Conservation (phyloP, 2,888 invertebrate species). For the Adelognathus sp. region DNA sequence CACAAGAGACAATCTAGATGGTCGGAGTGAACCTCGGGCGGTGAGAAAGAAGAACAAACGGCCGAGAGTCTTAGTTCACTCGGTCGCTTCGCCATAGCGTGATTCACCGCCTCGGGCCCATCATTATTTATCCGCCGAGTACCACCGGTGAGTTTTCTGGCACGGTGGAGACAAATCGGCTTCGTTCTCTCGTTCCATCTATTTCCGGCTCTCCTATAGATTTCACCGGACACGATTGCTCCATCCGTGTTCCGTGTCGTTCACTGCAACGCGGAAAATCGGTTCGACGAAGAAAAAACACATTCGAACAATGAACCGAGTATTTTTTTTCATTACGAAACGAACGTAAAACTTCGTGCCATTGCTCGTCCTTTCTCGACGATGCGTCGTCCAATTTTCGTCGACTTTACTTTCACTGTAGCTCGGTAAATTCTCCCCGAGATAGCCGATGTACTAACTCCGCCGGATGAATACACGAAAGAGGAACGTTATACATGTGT, state of each 20-base stretch:
- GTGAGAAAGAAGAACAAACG: neutral
- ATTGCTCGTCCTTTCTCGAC: neutral
- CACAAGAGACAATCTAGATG: neutral
- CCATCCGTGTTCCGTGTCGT: neutral
- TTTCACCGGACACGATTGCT: neutral
- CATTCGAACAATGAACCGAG: neutral
- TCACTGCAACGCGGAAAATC: no score
- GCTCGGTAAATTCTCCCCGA: neutral
- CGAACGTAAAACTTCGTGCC: neutral
- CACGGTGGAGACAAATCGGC: neutral
- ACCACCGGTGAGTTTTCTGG: slow-evolving; percentile 15
- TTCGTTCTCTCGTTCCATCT: neutral
- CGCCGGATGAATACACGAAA: neutral
- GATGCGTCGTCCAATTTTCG: neutral
- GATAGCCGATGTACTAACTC: neutral
- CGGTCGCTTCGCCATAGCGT: slow-evolving; percentile 8
- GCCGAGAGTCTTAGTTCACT: slow-evolving; percentile 3
- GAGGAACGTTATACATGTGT: neutral
- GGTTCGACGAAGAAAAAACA: no score
- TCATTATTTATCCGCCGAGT: neutral
- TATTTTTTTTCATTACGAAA: neutral
- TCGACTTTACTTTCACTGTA: neutral
- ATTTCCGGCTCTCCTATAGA: slow-evolving; percentile 7
- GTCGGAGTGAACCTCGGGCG: neutral
- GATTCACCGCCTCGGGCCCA: slow-evolving; percentile 11